These are phyloP conservation scores for Brachionichthys hirsutus DNA, from an alignment of 2,113 vertebrate genomes.

Conservation along the genomic window DNA sequence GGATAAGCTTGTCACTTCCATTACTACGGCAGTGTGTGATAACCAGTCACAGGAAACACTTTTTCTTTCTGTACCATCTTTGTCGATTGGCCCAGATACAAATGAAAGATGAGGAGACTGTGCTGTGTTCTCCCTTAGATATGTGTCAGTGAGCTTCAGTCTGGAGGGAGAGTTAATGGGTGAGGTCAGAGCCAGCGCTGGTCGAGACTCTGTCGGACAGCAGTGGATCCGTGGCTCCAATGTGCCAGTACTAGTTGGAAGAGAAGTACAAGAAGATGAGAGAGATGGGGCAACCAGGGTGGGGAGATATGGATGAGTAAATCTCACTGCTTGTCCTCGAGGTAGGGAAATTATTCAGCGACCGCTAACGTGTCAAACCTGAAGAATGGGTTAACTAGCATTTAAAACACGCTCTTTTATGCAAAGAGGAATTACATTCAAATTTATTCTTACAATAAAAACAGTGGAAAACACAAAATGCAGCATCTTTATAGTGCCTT, in stretches of 20 bases:
- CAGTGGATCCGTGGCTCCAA: constrained; percentile 37
- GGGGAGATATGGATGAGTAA: background rate
- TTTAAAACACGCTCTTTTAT: constrained; percentile 15
- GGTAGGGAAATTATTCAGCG: background rate
- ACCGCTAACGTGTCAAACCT: constrained; percentile 6
- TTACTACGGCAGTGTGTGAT: constrained; percentile 59
- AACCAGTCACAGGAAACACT: constrained; percentile 43
- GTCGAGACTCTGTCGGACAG: constrained; percentile 41
- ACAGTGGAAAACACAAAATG: background rate
- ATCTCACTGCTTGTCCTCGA: constrained; percentile 3
- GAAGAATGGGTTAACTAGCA: constrained; percentile 2
- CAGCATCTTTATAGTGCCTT: background rate
- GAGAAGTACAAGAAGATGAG: constrained; percentile 15
- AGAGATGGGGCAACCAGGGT: background rate
- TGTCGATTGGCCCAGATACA: constrained; percentile 19
- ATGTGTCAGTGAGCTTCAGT: constrained; percentile 60
- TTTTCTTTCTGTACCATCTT: constrained; percentile 21
- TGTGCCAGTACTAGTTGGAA: constrained; percentile 32
- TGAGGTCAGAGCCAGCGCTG: constrained; percentile 33
- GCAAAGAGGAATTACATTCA: background rate
- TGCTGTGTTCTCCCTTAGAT: constrained; percentile 13
- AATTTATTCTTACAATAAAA: constrained; percentile 5
- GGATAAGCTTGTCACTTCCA: constrained; percentile 70
- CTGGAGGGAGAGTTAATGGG: constrained; percentile 21
- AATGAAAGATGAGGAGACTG: constrained; percentile 31